phyloP scores from a whole-genome alignment of 2,888 invertebrate species.

The Camptogramma bilineatum region DNA sequence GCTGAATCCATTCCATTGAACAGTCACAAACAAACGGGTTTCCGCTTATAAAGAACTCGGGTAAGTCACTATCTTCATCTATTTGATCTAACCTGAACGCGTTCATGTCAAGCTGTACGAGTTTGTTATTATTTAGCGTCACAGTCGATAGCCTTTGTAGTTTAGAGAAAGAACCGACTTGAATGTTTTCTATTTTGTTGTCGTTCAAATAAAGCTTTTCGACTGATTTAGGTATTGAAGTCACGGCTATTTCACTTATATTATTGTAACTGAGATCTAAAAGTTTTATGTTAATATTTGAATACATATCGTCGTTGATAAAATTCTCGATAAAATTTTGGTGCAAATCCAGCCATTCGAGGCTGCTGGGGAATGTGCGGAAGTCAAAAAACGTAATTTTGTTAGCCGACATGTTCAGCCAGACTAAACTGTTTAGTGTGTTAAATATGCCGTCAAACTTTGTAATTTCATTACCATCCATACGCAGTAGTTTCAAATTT shows the following conservation, averaged over 20 bases:
- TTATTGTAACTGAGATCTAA: slow-evolving; percentile 91
- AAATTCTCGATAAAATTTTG: slow-evolving; percentile 89
- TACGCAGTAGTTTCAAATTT: slow-evolving; percentile 89
- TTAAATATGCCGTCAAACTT: slow-evolving; percentile 89
- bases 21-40: slow-evolving; percentile 95
- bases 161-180: slow-evolving; percentile 89
- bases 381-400: slow-evolving; percentile 91
- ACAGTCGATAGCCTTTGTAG: slow-evolving; percentile 89
- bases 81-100: slow-evolving; percentile 89
- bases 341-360: slow-evolving; percentile 93
- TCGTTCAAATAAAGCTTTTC: slow-evolving; percentile 90
- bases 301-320: slow-evolving; percentile 84
- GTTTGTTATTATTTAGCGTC: slow-evolving; percentile 90
- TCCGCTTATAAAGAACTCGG: slow-evolving; percentile 92
- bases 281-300: slow-evolving; percentile 87
- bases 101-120: slow-evolving; percentile 89
- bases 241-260: slow-evolving; percentile 87
- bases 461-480: slow-evolving; percentile 93
- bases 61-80: slow-evolving; percentile 88
- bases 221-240: slow-evolving; percentile 89
- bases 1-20: slow-evolving; percentile 94
- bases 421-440: slow-evolving; percentile 88
- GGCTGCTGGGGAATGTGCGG: slow-evolving; percentile 89
- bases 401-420: slow-evolving; percentile 93
- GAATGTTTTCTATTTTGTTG: slow-evolving; percentile 89